Base-by-base conservation (phyloP, 2,888 invertebrate species). In the Lochmaea capreae region DNA sequence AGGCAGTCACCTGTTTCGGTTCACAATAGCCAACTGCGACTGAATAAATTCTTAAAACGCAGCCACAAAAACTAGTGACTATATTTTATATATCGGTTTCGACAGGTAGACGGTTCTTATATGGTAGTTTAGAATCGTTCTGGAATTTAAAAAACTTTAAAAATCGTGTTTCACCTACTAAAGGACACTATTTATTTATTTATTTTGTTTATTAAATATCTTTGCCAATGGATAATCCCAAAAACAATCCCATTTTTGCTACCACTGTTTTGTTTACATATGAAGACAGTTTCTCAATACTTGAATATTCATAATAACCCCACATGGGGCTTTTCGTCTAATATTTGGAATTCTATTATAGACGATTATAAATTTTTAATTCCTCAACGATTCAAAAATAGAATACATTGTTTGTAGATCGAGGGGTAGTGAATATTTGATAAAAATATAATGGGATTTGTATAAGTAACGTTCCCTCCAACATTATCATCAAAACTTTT, bases 1-100 rank as follows among this genome's bases (percentile, higher is more conserved):
- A 72, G 71, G 71, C 72, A 75, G 75, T 75, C 75, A 75, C 75
- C 75, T 75, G 75, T 75, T 75, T 72, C 68, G 67, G 62, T 68
- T 68, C 68, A 75, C 75, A 75, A 75, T 72, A 75, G 75, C 75
- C 33, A 69, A 69, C 69, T 69, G 69, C 75, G 72, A 69, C 69
- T 66, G 72, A 75, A 72, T 72, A 75, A 75, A 75, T 75, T 75
- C 75, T 75, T 75, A 69, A 54, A 68, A 69, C 65, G 49, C 65
- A 68, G 67, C 59, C 69, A 75, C 68, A 75, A 71, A 75, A 75
- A 71, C 69, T 65, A 68, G 71, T 65, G 72, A 68, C 59, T 68
- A 72, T 71, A 75, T 75, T 72, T 75, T 75, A 75, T 75, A 68
- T 72, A 71, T 75, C 69, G 72, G 69, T 72, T 72, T 75, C 72